Base-by-base conservation (phyloP, 2,888 invertebrate species). In the Patella caerulea region DNA sequence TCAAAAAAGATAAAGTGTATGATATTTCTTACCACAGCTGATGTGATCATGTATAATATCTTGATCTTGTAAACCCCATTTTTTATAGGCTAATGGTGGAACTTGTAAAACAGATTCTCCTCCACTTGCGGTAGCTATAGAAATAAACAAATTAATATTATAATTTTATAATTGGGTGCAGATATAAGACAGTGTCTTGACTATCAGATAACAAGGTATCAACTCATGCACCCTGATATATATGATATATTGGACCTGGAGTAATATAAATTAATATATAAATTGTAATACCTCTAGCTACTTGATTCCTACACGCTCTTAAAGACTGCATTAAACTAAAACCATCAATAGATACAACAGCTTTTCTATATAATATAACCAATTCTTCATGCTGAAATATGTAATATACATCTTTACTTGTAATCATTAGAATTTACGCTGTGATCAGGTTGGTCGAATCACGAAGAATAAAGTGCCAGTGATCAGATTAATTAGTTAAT, bases 11-110 rank as follows among this genome's bases (percentile, higher is more conserved):
- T 5, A 34, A 34, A 34, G 34, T 5, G 5, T 34, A 34, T 45
- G 45, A 9, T 1, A 45, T 45, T 9, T 45, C 87, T 82, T 78
- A 90, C 91, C 91, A 85, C 89, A 88, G 24, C 89, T 86, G 74
- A 95, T 94, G 86, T 95, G 95, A 92, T 98, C 98, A 83, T 94
- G 94, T 1, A 96, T 93, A 72, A 93, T 92, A 74, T 95, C 95
- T 83, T 92, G 92, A 34, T 95, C 95, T 80, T 94, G 93, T 88
- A 97, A 96, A n/a, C 94, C 94, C 95, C 96, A 97, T 92, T 97
- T 98, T 88, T 96, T 95, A 87, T 95, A 95, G 17, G 94, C 94
- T 75, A 97, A 92, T 79, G 94, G 94, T 45, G 92, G 92, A 55
- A 94, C 94, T 82, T 92, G 92, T 34, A 92, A 87, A 52, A 92